A percentile compares a stretch with the other conserved stretches of the same genome.
These are phyloP conservation scores for Cephus pygmeus DNA, from an alignment of 2,888 invertebrate genomes.

Conservation along the genomic window DNA sequence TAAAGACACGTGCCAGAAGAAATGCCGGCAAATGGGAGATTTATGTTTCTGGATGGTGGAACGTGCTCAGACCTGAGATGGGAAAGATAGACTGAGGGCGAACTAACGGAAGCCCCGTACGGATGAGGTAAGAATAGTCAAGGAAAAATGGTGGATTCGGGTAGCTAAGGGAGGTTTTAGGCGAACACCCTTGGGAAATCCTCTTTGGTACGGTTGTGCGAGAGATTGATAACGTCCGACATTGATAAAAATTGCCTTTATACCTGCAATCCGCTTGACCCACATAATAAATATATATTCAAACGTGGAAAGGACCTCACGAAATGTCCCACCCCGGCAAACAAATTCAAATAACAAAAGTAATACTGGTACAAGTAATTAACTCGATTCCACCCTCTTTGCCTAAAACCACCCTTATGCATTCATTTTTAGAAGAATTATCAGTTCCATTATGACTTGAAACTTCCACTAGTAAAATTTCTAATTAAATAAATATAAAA, in stretches of 20 bases:
- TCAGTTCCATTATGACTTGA: too few species aligned
- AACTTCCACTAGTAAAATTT: too few species aligned
- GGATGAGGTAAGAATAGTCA: background rate
- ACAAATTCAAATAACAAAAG: background rate
- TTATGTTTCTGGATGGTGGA: background rate
- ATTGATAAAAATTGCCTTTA: conserved; percentile 28
- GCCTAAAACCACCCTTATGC: too few species aligned
- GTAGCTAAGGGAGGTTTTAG: conserved; percentile 7
- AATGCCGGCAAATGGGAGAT: background rate
- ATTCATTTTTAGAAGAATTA: too few species aligned
- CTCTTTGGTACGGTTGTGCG: conserved; percentile 18
- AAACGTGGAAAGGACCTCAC: background rate
- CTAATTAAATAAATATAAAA: too few species aligned
- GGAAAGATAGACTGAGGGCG: background rate
- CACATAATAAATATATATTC: background rate
- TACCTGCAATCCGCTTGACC: background rate
- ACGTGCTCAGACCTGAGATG: background rate
- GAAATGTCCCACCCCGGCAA: background rate
- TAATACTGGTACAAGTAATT: background rate
- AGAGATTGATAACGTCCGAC: conserved; percentile 31
- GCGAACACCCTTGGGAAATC: conserved; percentile 31
- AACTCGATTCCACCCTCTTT: too few species aligned
- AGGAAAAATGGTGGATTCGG: conserved; percentile 7
- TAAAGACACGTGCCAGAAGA: background rate
- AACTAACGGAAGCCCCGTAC: background rate